These are phyloP conservation scores for Agrochola lota DNA, from an alignment of 2,888 invertebrate species.

Conservation along the genomic window DNA sequence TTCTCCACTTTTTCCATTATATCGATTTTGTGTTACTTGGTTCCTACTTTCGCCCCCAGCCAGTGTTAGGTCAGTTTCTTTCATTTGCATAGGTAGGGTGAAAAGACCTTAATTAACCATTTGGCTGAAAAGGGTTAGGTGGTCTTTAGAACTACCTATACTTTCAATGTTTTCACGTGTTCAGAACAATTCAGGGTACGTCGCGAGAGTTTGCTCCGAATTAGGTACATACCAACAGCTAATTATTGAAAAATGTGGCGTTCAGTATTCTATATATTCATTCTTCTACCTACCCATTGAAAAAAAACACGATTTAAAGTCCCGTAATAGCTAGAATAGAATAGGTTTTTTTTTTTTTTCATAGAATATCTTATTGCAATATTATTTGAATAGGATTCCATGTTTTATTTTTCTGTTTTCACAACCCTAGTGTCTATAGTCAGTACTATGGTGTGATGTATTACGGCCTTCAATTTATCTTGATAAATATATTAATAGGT, in stretches of 20 bases:
- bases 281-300: no score
- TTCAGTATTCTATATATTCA: not conserved
- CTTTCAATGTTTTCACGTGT: no score
- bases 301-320: not conserved
- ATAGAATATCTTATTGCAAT: not conserved
- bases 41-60: no score
- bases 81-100: no score
- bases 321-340: not conserved
- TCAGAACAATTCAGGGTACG: not conserved
- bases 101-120: no score
- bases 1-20: not conserved
- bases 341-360: not conserved
- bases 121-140: no score
- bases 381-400: slow-evolving; percentile 1
- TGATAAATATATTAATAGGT: slow-evolving; percentile 43
- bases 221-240: not conserved
- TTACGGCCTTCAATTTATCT: slow-evolving; percentile 31
- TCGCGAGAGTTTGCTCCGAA: no score
- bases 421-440: slow-evolving; percentile 28
- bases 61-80: no score
- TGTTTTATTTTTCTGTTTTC: slow-evolving; percentile 3
- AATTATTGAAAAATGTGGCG: not conserved
- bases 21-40: no score
- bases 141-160: no score
- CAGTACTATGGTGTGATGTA: slow-evolving; percentile 22